A percentile compares a stretch with the other conserved stretches of the same genome.
phyloP scores from a whole-genome alignment of 2,797 vertebrate genomes.

The Sebastes wilsoni region DNA sequence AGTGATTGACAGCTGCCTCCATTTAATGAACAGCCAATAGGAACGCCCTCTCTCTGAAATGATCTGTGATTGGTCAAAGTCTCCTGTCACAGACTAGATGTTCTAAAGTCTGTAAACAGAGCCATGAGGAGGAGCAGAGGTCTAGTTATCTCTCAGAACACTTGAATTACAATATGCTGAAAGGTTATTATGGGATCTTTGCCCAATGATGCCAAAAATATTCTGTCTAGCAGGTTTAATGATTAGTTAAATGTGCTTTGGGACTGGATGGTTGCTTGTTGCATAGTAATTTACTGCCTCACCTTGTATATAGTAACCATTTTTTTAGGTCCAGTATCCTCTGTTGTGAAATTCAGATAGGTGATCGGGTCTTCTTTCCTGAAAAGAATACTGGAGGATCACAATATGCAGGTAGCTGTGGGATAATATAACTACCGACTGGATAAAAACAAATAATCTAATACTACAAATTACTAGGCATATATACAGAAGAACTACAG shows the following conservation, averaged over 20 bases:
- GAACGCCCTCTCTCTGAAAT: no score
- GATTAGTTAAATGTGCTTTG: background rate
- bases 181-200: no score
- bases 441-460: background rate
- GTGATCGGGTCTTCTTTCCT: slow-evolving; percentile 41
- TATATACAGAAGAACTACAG: background rate
- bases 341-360: slow-evolving; percentile 68
- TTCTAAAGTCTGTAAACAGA: no score
- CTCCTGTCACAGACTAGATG: no score
- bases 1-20: no score
- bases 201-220: no score
- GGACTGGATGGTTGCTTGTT: background rate
- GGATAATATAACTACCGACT: background rate
- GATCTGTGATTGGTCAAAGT: no score
- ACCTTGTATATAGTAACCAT: slow-evolving; percentile 62
- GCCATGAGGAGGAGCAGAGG: no score
- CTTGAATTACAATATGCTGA: no score
- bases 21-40: no score
- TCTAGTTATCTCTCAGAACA: no score
- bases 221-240: no score
- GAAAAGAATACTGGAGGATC: slow-evolving; percentile 12
- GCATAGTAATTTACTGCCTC: background rate
- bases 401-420: background rate
- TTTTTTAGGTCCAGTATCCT: slow-evolving; percentile 46
- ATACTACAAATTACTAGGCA: background rate